Evolutionary conservation across 1,140 invertebrate genomes (phyloP), one percentile per base, ranked within the genome.

Genomic region (Bombus superbus): DNA sequence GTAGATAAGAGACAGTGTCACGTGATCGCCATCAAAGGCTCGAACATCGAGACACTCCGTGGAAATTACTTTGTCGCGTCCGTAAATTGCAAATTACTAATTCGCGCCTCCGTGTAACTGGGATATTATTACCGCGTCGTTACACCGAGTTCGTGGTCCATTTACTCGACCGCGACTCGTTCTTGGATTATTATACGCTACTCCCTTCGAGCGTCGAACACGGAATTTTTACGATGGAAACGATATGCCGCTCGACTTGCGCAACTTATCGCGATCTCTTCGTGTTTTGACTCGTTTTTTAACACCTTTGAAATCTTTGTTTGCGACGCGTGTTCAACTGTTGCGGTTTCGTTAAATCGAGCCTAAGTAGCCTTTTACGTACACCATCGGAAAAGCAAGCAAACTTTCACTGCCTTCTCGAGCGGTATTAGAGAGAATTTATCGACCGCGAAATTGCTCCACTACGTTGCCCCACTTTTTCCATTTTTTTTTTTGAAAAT

Each of bases 51-150:
- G 28, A 15, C 44, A 11, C n/a, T 64, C 22, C n/a, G 59, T 9
- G 47, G 32, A 83, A 77, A 69, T 83, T 69, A 57, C 47, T 83
- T 78, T 44, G 81, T 77, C 74, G 47, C 81, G 38, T 40, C 68
- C 69, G 74, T 69, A 83, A 83, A 83, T 83, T 77, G 81, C 74
- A 42, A 42, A 83, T 83, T 83, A 77, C 74, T 69, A 77, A 83
- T 83, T 83, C 62, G 44, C 62, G 81, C 62, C 74, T 57, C 22
- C 81, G 22, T 83, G 81, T 78, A 83, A 69, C 81, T 42, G 42
- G 42, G 64, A 53, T 78, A 69, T 57, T 66, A 83, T 83, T n/a
- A 53, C 22, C 1, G 62, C 15, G 47, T 38, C 40, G 75, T 83
- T 76, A 76, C 59, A 68, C n/a, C 59, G 42, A 35, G 5, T 32